A percentile compares a stretch with the other conserved stretches of the same genome.
Evolutionary conservation across 2,797 vertebrate genomes (phyloP).

Genomic region (Botia kubotai): DNA sequence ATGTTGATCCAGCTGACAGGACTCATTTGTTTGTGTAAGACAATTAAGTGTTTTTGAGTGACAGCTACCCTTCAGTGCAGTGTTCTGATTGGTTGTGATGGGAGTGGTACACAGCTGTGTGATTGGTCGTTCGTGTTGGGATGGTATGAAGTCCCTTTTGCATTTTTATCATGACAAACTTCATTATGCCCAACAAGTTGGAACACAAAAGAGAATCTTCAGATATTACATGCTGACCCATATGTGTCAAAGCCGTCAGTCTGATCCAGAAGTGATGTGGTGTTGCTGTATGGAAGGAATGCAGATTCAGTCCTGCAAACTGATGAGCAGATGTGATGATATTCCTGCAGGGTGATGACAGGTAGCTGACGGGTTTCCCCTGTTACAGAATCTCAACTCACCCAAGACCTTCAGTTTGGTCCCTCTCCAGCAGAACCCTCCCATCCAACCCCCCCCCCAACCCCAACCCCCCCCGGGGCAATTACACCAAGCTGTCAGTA

Average conservation of each 20-base stretch:
- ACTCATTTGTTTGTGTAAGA: no score
- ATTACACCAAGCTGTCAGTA: slow-evolving; percentile 54
- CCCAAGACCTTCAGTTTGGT: slow-evolving; percentile 1
- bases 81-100: neutral
- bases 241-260: slow-evolving; percentile 26
- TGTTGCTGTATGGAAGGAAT: slow-evolving; percentile 30
- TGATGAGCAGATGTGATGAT: slow-evolving; percentile 43
- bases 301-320: slow-evolving; percentile 38
- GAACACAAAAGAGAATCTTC: neutral
- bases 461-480: slow-evolving; percentile 13
- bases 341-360: slow-evolving; percentile 55
- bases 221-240: neutral
- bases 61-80: neutral
- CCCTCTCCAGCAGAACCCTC: neutral
- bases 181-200: slow-evolving; percentile 27
- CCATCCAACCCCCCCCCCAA: slow-evolving; percentile 32
- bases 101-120: neutral
- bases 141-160: neutral
- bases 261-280: slow-evolving; percentile 5
- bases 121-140: neutral
- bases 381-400: neutral
- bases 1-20: no score
- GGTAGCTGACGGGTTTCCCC: slow-evolving; percentile 43
- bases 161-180: neutral
- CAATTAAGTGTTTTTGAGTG: neutral